Evolutionary conservation across 2,113 vertebrate species (phyloP).

Genomic region (Oriolus oriolus): DNA sequence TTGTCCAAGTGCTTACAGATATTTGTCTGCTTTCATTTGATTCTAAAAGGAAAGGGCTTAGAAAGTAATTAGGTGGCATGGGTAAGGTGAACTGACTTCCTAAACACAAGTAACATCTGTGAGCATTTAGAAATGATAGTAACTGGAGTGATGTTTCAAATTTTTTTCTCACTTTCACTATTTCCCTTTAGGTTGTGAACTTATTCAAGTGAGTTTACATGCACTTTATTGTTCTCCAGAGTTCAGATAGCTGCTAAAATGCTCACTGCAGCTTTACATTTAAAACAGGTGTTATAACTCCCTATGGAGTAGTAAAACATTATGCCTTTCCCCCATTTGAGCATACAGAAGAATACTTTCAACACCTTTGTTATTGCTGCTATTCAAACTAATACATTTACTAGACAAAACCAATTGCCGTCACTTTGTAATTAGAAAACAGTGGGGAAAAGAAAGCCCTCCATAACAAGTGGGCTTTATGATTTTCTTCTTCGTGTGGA

Average conservation of each 20-base stretch:
- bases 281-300: slow-evolving; percentile 33
- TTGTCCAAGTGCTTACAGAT: not conserved
- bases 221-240: slow-evolving; percentile 37
- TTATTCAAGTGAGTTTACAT: slow-evolving; percentile 34
- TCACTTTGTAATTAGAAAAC: not conserved
- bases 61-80: not conserved
- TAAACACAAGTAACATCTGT: not conserved
- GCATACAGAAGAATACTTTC: not conserved
- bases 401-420: not conserved
- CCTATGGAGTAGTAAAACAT: not conserved
- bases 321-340: not conserved
- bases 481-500: not conserved
- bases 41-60: not conserved
- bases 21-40: not conserved
- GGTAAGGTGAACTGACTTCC: not conserved
- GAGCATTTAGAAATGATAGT: not conserved
- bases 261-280: not conserved
- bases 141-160: not conserved
- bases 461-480: not conserved
- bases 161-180: not conserved
- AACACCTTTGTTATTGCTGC: slow-evolving; percentile 5
- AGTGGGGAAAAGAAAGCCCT: not conserved
- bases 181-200: slow-evolving; percentile 34
- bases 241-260: slow-evolving; percentile 32
- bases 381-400: not conserved